phyloP scores from a whole-genome alignment of 2,113 vertebrate species.

The Chaetodon auriga region DNA sequence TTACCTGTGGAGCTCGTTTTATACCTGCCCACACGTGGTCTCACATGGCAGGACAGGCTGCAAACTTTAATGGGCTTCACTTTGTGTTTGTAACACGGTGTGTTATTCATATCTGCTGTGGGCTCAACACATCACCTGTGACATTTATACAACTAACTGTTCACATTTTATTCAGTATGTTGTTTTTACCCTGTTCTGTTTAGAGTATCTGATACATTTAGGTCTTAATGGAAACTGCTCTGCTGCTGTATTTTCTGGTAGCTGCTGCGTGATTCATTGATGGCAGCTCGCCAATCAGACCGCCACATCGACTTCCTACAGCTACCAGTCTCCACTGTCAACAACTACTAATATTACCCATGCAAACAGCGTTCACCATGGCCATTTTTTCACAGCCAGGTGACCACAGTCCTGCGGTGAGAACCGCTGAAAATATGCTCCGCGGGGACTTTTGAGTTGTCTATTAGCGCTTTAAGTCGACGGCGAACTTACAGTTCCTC shows the following conservation, averaged over 20 bases:
- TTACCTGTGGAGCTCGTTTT: conserved; percentile 25
- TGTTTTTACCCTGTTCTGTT: not conserved
- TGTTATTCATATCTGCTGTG: not conserved
- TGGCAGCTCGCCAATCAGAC: conserved; percentile 14
- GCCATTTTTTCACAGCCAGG: too few relatives aligned
- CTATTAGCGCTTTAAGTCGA: not conserved
- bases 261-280: conserved; percentile 32
- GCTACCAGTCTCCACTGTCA: not conserved
- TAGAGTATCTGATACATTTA: not conserved
- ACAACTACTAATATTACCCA: not conserved
- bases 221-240: not conserved
- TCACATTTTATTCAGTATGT: not conserved
- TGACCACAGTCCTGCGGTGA: not conserved
- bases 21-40: conserved; percentile 10
- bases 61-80: not conserved
- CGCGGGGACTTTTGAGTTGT: not conserved
- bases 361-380: not conserved
- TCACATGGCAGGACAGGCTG: conserved; percentile 12
- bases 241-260: not conserved
- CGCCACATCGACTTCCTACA: not conserved
- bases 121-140: not conserved
- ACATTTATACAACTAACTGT: not conserved
- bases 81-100: not conserved
- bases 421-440: rapidly evolving
- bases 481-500: conserved; percentile 81